Base-by-base conservation (phyloP, 2,113 vertebrate species). In the Cinclus cinclus region DNA sequence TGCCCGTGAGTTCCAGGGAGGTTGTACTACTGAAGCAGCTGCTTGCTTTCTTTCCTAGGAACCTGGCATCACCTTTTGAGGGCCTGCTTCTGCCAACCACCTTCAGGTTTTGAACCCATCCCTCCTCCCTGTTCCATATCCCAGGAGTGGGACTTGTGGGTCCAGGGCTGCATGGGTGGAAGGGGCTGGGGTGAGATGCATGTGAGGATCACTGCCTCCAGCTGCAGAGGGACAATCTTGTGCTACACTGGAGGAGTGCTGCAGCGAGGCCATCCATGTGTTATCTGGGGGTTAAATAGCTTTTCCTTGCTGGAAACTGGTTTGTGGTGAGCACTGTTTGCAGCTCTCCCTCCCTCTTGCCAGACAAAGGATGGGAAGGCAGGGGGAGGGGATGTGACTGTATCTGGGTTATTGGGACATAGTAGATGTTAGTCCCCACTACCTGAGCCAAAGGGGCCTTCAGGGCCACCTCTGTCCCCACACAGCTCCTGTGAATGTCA, bases 311-410 rank as follows among this genome's bases (percentile, higher is more conserved):
- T 93, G 74, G 77, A 89, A 95, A 62, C 83, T 84, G 73, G 56
- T n/a, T 64, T 93, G 78, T 90, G 71, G 46, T 83, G 69, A 86
- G 52, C 21, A 31, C 52, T 69, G 67, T 91, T 92, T 85, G 90
- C 87, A 77, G 79, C 55, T 35, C 46, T 93, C 88, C 87, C 86
- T 94, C 68, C 52, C 65, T 92, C 65, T 67, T 90, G 62, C 78
- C 63, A 95, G 90, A 96, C 95, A 97, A 96, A 95, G 89, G 73
- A 93, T 2, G 8, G 90, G 53, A 95, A 96, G 75, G 78, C 71
- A 86, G 94, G 55, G 93, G 93, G 87, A 94, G 91, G 95, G 90
- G 82, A 89, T 73, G 24, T 0, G 4, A 21, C 76, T 76, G 31
- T 87, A 96, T 96, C 85, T 96, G 87, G 93, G 95, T 95, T 97